Conservation (phyloP, 2,797 vertebrate genomes). For the Thunnus albacares region DNA sequence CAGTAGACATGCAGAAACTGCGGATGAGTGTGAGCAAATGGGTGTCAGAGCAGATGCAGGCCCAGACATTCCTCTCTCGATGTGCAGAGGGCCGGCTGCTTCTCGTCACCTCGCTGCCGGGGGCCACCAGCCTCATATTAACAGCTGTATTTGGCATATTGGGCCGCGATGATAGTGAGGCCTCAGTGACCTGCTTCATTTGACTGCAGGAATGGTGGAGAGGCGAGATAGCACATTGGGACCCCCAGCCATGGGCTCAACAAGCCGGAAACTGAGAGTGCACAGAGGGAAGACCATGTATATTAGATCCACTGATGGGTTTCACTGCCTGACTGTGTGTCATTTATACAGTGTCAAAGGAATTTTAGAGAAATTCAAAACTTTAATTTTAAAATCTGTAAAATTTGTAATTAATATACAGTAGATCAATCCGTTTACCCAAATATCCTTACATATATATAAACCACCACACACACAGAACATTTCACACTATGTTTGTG, state of each 20-base stretch:
- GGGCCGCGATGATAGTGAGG: constrained; percentile 44
- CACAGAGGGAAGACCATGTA: background rate
- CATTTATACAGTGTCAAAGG: constrained; percentile 5
- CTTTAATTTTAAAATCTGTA: background rate
- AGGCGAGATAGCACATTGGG: constrained; percentile 54
- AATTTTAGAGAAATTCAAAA: background rate
- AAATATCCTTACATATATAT: background rate
- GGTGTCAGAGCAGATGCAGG: constrained; percentile 59
- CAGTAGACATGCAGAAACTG: constrained; percentile 58
- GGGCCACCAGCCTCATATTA: constrained; percentile 51
- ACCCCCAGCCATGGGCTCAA: constrained; percentile 53
- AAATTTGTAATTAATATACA: background rate
- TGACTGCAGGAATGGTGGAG: constrained; percentile 51
- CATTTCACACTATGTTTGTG: background rate
- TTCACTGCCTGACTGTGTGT: constrained; percentile 13
- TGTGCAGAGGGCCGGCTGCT: constrained; percentile 28
- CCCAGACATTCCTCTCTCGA: constrained; percentile 35
- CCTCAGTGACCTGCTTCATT: constrained; percentile 54
- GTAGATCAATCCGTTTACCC: background rate
- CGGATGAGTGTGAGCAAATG: constrained; percentile 59
- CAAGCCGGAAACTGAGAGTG: constrained; percentile 51
- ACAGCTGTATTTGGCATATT: constrained; percentile 73
- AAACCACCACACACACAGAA: background rate
- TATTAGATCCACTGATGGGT: background rate
- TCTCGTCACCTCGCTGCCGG: constrained; percentile 36